Evolutionary conservation across 1,140 invertebrate genomes (phyloP).

Genomic region (Idris sp.): DNA sequence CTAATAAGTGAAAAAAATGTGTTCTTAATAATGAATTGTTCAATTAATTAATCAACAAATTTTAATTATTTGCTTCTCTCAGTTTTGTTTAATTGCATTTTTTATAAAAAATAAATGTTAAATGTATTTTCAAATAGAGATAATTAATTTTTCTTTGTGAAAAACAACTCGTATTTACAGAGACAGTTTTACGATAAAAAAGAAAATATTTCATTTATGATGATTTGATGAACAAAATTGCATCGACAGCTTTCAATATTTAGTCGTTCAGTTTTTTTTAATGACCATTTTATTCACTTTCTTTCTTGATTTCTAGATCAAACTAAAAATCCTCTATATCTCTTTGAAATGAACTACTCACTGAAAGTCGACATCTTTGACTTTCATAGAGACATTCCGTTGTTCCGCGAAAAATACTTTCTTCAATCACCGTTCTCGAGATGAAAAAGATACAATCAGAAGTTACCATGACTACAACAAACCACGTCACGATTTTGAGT

Average conservation of each 20-base stretch:
- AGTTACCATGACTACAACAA: slow-evolving; percentile 72
- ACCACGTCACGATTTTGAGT: slow-evolving; percentile 42
- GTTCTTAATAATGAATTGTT: too few species aligned
- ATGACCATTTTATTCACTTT: slow-evolving; percentile 34
- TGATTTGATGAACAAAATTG: slow-evolving; percentile 16
- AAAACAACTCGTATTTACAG: too few species aligned
- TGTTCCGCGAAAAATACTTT: slow-evolving; percentile 32
- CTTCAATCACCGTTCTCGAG: slow-evolving; percentile 30
- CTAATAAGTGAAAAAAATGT: too few species aligned
- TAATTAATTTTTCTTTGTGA: too few species aligned
- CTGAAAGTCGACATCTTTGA: slow-evolving; percentile 61
- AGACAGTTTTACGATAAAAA: slow-evolving; percentile 8
- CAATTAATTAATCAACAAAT: too few species aligned
- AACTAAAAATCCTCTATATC: slow-evolving; percentile 19
- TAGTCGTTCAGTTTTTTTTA: slow-evolving; percentile 12
- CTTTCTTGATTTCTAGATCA: slow-evolving; percentile 20
- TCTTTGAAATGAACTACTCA: slow-evolving; percentile 45
- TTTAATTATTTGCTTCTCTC: too few species aligned
- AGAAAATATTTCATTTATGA: slow-evolving; percentile 8
- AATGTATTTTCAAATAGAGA: too few species aligned
- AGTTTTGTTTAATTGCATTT: too few species aligned
- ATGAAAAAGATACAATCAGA: slow-evolving; percentile 69
- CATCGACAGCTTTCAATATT: slow-evolving; percentile 15
- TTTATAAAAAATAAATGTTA: too few species aligned
- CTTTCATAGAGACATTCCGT: slow-evolving; percentile 43